Percentiles rank a stretch among this genome's conserved stretches.
These are phyloP conservation scores for Drosophila pruinosa DNA, from an alignment of 1,140 invertebrate species.

Conservation along the genomic window DNA sequence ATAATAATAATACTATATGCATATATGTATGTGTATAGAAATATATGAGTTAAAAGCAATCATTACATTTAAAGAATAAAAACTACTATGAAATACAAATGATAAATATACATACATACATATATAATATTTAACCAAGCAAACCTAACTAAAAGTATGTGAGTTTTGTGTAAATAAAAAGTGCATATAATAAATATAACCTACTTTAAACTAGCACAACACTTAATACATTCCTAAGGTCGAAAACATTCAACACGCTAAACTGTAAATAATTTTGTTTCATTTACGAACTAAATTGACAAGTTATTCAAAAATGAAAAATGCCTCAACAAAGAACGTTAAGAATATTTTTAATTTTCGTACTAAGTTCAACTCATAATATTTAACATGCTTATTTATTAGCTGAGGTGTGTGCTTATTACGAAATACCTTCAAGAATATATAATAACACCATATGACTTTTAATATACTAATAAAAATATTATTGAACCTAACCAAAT, in stretches of 20 bases:
- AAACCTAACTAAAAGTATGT: constrained; percentile 23
- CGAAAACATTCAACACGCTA: constrained; percentile 34
- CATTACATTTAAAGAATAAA: constrained; percentile 69
- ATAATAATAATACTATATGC: neutral
- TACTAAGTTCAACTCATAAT: constrained; percentile 61
- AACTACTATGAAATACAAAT: constrained; percentile 37
- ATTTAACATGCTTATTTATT: constrained; percentile 35
- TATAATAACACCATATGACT: constrained; percentile 79
- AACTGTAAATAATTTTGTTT: constrained; percentile 74
- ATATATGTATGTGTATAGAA: constrained; percentile 35
- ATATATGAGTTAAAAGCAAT: constrained; percentile 77
- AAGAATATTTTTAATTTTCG: constrained; percentile 52
- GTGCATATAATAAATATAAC: constrained; percentile 26
- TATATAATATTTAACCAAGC: constrained; percentile 26
- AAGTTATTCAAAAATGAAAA: neutral
- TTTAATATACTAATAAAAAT: constrained; percentile 78
- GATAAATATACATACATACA: constrained; percentile 13
- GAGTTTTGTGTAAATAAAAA: constrained; percentile 41
- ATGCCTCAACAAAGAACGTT: neutral
- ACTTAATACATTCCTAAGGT: constrained; percentile 28
- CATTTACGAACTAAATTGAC: constrained; percentile 46
- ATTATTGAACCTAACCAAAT: constrained; percentile 68
- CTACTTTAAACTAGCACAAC: constrained; percentile 21
- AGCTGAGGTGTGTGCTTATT: constrained; percentile 69
- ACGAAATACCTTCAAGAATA: constrained; percentile 73